Conservation (phyloP, 2,888 invertebrate genomes). For the Eudasyphora cyanicolor region DNA sequence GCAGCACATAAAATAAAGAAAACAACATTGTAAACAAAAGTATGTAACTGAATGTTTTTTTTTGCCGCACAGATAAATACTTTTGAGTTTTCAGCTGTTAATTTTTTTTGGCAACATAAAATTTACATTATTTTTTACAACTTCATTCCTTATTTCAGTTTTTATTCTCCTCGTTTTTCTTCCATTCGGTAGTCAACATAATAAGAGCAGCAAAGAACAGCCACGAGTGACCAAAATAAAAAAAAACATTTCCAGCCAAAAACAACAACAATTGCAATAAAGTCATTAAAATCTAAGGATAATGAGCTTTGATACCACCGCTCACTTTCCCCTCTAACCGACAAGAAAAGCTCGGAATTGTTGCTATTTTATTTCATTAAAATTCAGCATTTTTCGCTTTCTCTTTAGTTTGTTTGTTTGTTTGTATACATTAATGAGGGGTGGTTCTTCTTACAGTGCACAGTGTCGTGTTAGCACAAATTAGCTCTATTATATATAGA, state of each 20-base stretch:
- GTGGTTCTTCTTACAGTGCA: not conserved
- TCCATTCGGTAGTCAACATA: too few relatives aligned
- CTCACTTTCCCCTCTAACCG: not conserved
- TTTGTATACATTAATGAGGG: not conserved
- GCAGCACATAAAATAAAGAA: not conserved
- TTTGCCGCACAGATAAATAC: conserved; percentile 2
- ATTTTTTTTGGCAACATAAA: conserved; percentile 7
- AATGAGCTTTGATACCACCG: conserved; percentile 28
- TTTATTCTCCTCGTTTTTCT: not conserved
- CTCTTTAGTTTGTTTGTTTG: not conserved
- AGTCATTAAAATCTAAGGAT: conserved; percentile 49
- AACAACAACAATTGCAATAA: conserved; percentile 39
- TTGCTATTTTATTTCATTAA: conserved; percentile 22
- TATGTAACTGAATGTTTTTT: conserved; percentile 8
- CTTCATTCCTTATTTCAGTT: not conserved
- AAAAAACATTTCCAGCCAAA: not conserved
- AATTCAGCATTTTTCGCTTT: not conserved
- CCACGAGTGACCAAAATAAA: too few relatives aligned
- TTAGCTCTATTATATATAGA: too few relatives aligned
- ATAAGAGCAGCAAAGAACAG: too few relatives aligned
- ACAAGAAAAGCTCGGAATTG: not conserved
- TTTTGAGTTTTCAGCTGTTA: not conserved
- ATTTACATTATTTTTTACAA: conserved; percentile 15
- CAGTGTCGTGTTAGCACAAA: not conserved
- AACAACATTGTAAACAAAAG: conserved; percentile 29